phyloP scores from a whole-genome alignment of 2,888 invertebrate genomes.

The Luffia ferchaultella region DNA sequence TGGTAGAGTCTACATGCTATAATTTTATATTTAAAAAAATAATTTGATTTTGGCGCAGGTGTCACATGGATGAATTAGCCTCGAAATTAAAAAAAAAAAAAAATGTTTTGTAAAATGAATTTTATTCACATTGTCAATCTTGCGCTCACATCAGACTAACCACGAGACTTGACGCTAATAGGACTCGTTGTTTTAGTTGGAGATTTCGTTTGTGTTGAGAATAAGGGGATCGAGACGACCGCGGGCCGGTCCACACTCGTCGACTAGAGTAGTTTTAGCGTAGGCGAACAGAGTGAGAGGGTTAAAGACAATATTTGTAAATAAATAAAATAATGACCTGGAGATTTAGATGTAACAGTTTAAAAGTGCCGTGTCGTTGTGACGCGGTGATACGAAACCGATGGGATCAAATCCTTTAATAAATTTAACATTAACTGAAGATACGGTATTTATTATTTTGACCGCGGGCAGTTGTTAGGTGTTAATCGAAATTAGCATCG shows the following conservation, averaged over 20 bases:
- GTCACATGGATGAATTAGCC: too few species aligned
- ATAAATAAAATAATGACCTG: slow-evolving; percentile 54
- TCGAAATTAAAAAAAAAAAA: too few species aligned
- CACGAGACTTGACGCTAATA: too few species aligned
- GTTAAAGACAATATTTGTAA: slow-evolving; percentile 69
- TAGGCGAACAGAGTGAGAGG: slow-evolving; percentile 66
- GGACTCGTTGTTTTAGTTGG: too few species aligned
- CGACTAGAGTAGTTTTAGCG: slow-evolving; percentile 48
- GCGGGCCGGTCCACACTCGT: slow-evolving; percentile 43
- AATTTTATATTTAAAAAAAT: not conserved
- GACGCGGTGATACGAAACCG: slow-evolving; percentile 57
- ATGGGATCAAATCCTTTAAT: slow-evolving; percentile 69
- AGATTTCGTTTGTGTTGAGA: too few species aligned
- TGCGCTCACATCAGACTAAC: too few species aligned
- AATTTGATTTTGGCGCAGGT: not conserved
- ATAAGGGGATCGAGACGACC: too few species aligned
- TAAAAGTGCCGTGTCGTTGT: slow-evolving; percentile 21
- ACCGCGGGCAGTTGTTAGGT: slow-evolving; percentile 60
- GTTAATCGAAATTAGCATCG: slow-evolving; percentile 54
- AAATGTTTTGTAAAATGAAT: too few species aligned
- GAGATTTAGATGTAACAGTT: slow-evolving; percentile 52
- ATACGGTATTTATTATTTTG: slow-evolving; percentile 16
- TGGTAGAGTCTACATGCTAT: too few species aligned
- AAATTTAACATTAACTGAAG: slow-evolving; percentile 57
- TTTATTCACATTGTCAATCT: too few species aligned